These are phyloP conservation scores for Leptinotarsa haldemani DNA, from an alignment of 2,888 invertebrate genomes.

Conservation along the genomic window DNA sequence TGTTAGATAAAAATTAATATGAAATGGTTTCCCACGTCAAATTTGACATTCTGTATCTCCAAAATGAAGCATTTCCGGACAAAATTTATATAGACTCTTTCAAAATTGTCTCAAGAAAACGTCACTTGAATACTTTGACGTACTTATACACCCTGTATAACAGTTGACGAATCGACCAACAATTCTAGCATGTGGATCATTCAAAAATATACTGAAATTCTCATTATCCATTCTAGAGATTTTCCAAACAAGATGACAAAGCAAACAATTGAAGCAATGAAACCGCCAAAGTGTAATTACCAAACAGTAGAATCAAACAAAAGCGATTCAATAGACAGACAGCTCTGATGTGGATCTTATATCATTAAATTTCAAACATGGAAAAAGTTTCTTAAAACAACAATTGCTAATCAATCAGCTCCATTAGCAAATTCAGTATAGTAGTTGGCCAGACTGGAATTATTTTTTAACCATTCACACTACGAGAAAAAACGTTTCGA, in stretches of 20 bases:
- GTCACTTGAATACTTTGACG: no score
- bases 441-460: not conserved
- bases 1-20: no score
- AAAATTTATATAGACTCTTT: no score
- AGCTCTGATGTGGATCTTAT: not conserved
- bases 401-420: not conserved
- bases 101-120: no score
- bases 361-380: not conserved
- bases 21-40: no score
- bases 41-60: no score
- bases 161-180: not conserved
- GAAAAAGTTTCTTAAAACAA: slow-evolving; percentile 9
- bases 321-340: not conserved
- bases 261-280: not conserved
- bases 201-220: not conserved
- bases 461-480: slow-evolving; percentile 21
- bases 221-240: not conserved
- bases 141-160: no score
- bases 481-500: not conserved
- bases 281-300: not conserved
- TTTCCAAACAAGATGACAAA: not conserved
- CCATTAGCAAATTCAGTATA: not conserved
- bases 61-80: no score
- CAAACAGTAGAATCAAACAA: not conserved
- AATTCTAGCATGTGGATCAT: not conserved